A percentile compares a stretch with the other conserved stretches of the same genome.
These are phyloP conservation scores for Trichacis sp. DNA, from an alignment of 2,888 invertebrate genomes.

Conservation along the genomic window DNA sequence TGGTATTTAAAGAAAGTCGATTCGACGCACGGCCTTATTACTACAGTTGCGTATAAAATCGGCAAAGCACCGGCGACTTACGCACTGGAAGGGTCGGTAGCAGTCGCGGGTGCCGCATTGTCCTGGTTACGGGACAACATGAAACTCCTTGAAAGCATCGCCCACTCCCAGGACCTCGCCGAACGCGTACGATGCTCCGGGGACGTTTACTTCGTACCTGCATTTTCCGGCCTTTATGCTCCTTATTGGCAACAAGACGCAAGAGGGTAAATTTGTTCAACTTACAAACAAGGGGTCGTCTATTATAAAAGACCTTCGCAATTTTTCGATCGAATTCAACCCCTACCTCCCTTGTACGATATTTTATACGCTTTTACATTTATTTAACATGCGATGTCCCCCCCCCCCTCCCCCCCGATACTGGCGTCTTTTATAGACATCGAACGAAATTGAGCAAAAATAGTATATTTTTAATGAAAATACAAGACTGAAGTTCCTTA, in stretches of 20 bases:
- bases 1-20: conserved; percentile 81
- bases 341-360: too few relatives aligned
- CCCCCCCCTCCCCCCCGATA: too few relatives aligned
- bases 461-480: too few relatives aligned
- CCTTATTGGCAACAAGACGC: conserved; percentile 97
- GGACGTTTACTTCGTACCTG: conserved; percentile 96
- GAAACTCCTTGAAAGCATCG: conserved; percentile 77
- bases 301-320: too few relatives aligned
- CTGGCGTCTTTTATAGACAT: too few relatives aligned
- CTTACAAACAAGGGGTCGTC: too few relatives aligned
- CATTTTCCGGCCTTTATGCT: conserved; percentile 95
- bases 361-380: too few relatives aligned
- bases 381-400: too few relatives aligned
- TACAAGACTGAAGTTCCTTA: too few relatives aligned
- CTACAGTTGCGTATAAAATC: conserved; percentile 92
- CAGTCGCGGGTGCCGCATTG: conserved; percentile 88
- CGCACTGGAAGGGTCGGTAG: conserved; percentile 93
- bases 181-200: conserved; percentile 75
- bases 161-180: conserved; percentile 78
- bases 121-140: conserved; percentile 92
- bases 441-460: too few relatives aligned
- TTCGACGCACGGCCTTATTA: conserved; percentile 88
- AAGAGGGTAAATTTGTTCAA: conserved; percentile 72
- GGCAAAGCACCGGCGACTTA: conserved; percentile 83
- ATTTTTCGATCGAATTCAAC: too few relatives aligned